Percentiles rank a stretch among this genome's conserved stretches.
Conservation (phyloP, 2,797 vertebrate genomes). For the Neosalanx taihuensis region DNA sequence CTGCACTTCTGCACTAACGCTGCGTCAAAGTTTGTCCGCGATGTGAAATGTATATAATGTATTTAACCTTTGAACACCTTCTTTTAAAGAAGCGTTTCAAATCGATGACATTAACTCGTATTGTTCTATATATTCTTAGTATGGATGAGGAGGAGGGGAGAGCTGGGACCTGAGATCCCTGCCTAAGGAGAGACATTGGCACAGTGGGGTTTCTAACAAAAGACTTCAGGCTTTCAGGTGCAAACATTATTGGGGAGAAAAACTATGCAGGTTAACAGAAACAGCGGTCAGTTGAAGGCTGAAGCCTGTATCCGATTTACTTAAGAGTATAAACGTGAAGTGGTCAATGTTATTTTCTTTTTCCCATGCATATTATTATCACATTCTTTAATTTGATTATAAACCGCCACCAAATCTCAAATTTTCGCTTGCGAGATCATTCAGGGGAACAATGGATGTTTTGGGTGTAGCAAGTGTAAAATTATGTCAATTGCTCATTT, state of each 20-base stretch:
- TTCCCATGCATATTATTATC: neutral
- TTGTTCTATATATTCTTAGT: conserved; percentile 79
- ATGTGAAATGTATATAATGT: conserved; percentile 31
- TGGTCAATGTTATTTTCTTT: neutral
- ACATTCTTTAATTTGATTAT: neutral
- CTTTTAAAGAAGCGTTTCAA: conserved; percentile 61
- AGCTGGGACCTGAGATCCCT: conserved; percentile 68
- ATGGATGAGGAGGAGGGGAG: conserved; percentile 68
- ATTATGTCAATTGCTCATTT: conserved; percentile 62
- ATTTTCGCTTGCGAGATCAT: neutral
- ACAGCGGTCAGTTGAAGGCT: conserved; percentile 19
- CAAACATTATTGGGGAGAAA: conserved; percentile 68
- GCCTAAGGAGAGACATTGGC: conserved; percentile 69
- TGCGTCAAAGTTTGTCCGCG: conserved; percentile 24
- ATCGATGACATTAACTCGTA: conserved; percentile 72
- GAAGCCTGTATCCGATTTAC: neutral
- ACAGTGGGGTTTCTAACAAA: conserved; percentile 78
- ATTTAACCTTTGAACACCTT: conserved; percentile 42
- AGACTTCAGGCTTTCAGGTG: conserved; percentile 79
- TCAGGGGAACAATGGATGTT: conserved; percentile 2
- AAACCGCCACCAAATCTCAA: neutral
- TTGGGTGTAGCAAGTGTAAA: conserved; percentile 34
- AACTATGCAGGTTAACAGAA: conserved; percentile 29
- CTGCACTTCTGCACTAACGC: neutral
- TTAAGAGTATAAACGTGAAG: neutral